A percentile compares a stretch with the other conserved stretches of the same genome.
These are phyloP conservation scores for Cavia porcellus DNA, from an alignment of 2,113 vertebrate species.

Conservation along the genomic window DNA sequence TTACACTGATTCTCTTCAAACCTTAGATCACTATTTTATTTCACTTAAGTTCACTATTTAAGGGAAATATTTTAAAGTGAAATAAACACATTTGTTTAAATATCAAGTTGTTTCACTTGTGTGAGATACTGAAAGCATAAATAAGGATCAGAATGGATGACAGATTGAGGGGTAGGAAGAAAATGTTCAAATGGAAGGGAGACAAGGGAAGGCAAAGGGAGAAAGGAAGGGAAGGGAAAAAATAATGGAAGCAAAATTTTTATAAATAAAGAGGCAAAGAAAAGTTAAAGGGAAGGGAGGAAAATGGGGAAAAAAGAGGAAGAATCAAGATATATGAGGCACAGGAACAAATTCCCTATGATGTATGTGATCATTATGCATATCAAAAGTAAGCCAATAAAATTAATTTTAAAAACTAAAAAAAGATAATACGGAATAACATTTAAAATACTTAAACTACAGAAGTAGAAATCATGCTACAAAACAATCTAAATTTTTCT, in stretches of 20 bases:
- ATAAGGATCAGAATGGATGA: not conserved
- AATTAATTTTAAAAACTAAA: not conserved
- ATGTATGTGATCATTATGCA: not conserved
- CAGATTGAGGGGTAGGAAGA: not conserved
- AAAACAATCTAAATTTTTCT: not conserved
- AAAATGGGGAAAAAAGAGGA: not conserved
- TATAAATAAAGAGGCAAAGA: not conserved
- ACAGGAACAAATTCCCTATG: not conserved
- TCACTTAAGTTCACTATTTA: not conserved
- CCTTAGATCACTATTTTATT: not conserved
- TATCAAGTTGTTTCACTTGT: no score
- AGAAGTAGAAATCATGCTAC: not conserved
- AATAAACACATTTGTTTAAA: not conserved
- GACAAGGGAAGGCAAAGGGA: not conserved
- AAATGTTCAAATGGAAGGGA: not conserved
- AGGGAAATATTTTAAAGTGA: not conserved
- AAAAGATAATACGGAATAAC: constrained; percentile 1
- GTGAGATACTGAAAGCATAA: not conserved
- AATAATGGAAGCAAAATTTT: not conserved
- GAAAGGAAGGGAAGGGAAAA: not conserved
- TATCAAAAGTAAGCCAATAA: not conserved
- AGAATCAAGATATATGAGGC: not conserved
- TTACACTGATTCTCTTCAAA: not conserved
- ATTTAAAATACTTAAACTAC: constrained; percentile 33
- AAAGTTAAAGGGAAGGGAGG: not conserved